phyloP scores from a whole-genome alignment of 2,888 invertebrate genomes.

The Oithona nana region DNA sequence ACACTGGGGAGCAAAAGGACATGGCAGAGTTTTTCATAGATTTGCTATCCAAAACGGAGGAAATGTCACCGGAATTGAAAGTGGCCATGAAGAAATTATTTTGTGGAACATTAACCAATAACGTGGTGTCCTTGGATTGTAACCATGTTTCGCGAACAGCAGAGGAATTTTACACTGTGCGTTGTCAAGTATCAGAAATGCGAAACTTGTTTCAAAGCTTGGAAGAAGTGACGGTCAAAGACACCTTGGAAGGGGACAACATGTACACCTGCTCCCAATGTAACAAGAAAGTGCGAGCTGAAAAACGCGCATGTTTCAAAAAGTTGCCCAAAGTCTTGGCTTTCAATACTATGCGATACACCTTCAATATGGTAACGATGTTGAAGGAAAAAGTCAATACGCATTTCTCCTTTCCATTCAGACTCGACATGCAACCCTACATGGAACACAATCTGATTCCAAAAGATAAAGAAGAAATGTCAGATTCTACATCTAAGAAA shows the following conservation, averaged over 20 bases:
- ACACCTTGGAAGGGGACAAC: slow-evolving; percentile 87
- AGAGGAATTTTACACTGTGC: slow-evolving; percentile 88
- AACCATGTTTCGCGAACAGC: slow-evolving; percentile 80
- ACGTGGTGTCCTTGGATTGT: slow-evolving; percentile 79
- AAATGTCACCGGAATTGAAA: slow-evolving; percentile 79
- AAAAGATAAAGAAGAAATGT: slow-evolving; percentile 46
- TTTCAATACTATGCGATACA: slow-evolving; percentile 91
- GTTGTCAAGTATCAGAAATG: slow-evolving; percentile 93
- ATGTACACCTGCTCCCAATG: slow-evolving; percentile 95
- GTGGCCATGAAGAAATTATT: slow-evolving; percentile 72
- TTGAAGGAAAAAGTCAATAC: slow-evolving; percentile 91
- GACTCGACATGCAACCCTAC: slow-evolving; percentile 82
- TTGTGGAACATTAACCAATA: slow-evolving; percentile 82
- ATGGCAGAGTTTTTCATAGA: slow-evolving; percentile 98
- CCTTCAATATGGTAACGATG: slow-evolving; percentile 95
- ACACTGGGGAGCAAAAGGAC: slow-evolving; percentile 90
- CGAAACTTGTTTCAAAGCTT: slow-evolving; percentile 79
- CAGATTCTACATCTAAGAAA: not conserved
- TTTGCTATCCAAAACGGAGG: slow-evolving; percentile 81
- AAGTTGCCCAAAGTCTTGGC: slow-evolving; percentile 78
- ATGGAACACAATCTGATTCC: slow-evolving; percentile 83
- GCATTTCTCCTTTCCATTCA: slow-evolving; percentile 82
- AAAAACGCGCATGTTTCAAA: slow-evolving; percentile 84
- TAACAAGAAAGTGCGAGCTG: slow-evolving; percentile 81
- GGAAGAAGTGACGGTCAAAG: slow-evolving; percentile 91